Base-by-base conservation (phyloP, 2,888 invertebrate species). In the Drosophila engyochracea region DNA sequence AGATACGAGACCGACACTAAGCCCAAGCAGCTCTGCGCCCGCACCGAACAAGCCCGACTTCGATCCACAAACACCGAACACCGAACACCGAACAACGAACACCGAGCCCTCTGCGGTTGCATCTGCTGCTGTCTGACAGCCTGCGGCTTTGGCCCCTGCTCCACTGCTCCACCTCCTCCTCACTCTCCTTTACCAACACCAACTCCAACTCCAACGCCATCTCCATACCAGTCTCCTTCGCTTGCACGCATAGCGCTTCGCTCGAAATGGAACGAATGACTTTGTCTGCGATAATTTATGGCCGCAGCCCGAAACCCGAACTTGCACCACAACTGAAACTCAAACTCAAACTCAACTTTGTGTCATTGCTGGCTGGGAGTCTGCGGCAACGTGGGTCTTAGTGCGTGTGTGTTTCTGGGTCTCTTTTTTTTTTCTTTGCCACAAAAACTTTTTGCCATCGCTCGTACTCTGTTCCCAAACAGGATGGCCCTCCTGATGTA, bases 261-360 rank as follows among this genome's bases (percentile, higher is more conserved):
- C 82, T 81, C 67, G 85, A 91, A 91, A 83, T 81, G 82, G 85
- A 91, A 90, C 87, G 89, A 87, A 91, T 91, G 85, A 92, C 92
- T 91, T 91, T 90, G 91, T 92, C 87, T 81, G 82, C 79, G 78
- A 79, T 91, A 89, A 91, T 91, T 91, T 90, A 91, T 87, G 90
- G 83, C 83, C 81, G 59, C 85, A 79, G 73, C 60, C 65, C 66
- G 70, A 74, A 76, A 53, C 74, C 57, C 59, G 62, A 76, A 64
- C 74, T 68, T 85, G 81, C 73, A 76, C 69, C 74, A 64, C 72
- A 73, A 71, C 74, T 70, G 76, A 70, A 81, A 79, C 86, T 83
- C 74, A 67, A 85, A 76, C 71, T 82, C 72, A 67, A 85, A 74
- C 69, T 69, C 69, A 78, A 82, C 89, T 77, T 83, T 81, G 84